These are phyloP conservation scores for Drosophila mettleri DNA, from an alignment of 2,888 invertebrate species.

Conservation along the genomic window DNA sequence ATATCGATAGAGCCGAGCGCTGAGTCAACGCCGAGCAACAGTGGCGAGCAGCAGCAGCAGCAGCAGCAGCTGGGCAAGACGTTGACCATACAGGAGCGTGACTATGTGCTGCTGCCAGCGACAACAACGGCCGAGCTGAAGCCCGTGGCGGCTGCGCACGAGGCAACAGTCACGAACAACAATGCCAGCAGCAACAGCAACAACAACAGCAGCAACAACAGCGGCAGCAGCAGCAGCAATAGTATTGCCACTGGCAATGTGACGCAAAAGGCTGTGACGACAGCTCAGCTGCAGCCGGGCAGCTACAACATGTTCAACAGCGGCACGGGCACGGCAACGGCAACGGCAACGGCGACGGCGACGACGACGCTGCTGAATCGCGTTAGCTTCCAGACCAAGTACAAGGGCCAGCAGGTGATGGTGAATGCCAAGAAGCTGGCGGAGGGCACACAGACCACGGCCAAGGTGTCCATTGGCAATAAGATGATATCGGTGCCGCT, in stretches of 20 bases:
- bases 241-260: slow-evolving; percentile 13
- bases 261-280: slow-evolving; percentile 12
- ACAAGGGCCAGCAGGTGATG: slow-evolving; percentile 76
- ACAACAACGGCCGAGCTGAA: slow-evolving; percentile 58
- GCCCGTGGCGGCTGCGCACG: slow-evolving; percentile 25
- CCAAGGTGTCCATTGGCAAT: slow-evolving; percentile 85
- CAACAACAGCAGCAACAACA: slow-evolving; percentile 1
- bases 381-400: slow-evolving; percentile 61
- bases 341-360: slow-evolving; percentile 15
- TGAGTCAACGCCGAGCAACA: slow-evolving; percentile 30
- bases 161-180: slow-evolving; percentile 34
- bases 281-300: slow-evolving; percentile 19
- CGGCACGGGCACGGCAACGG: slow-evolving; percentile 27
- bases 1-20: slow-evolving; percentile 65
- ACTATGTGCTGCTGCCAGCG: slow-evolving; percentile 64
- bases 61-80: slow-evolving; percentile 39
- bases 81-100: slow-evolving; percentile 57
- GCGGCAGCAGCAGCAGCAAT: slow-evolving; percentile 10
- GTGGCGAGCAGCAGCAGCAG: slow-evolving; percentile 19
- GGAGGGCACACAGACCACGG: slow-evolving; percentile 87
- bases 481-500: slow-evolving; percentile 85
- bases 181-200: slow-evolving; percentile 11
- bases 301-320: slow-evolving; percentile 61
- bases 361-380: slow-evolving; percentile 62
- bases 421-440: slow-evolving; percentile 81